Base-by-base conservation (phyloP, 1,140 invertebrate genomes). In the Diorhabda carinulata region DNA sequence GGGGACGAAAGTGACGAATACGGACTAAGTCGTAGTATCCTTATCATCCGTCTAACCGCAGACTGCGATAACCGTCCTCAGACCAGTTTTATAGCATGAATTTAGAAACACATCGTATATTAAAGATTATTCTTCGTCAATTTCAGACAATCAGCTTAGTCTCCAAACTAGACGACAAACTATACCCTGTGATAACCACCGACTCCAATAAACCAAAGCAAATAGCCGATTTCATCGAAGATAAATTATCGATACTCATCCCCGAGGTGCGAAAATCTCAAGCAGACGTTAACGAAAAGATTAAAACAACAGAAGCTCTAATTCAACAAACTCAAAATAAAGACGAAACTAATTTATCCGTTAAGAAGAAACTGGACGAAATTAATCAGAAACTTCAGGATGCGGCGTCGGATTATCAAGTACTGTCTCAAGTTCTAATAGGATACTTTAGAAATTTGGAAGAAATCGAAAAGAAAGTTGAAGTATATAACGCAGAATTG, bases 131-230 rank as follows among this genome's bases (percentile, higher is more conserved):
- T 52, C 25, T 44, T 57, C 57, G 57, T 70, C 67, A 66, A 70
- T 78, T 75, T 59, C 80, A 93, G 91, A 91, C 90, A 43, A 87
- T 93, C 71, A 87, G 88, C 73, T 90, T 87, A 86, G 88, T 90
- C 72, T 87, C 88, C n/a, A 89, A 90, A 80, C 84, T 92, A 74
- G 88, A 91, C 75, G 85, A 86, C 64, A 88, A 91, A 71, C 81
- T 94, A 67, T 94, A 93, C 84, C 92, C 92, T 9, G 84, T 92
- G 25, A 87, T 94, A 67, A 89, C 86, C 57, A 86, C 86, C 44
- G 83, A 87, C 66, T 85, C 88, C 2, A 83, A 84, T 52, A 86
- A 86, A 69, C 83, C 87, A 43, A 82, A 83, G 64, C 84, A 85
- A 58, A 84, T 89, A 73, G 79, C 86, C 5, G 76, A 82, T 64